These are phyloP conservation scores for Melieria crassipennis DNA, from an alignment of 2,888 invertebrate species.

Conservation along the genomic window DNA sequence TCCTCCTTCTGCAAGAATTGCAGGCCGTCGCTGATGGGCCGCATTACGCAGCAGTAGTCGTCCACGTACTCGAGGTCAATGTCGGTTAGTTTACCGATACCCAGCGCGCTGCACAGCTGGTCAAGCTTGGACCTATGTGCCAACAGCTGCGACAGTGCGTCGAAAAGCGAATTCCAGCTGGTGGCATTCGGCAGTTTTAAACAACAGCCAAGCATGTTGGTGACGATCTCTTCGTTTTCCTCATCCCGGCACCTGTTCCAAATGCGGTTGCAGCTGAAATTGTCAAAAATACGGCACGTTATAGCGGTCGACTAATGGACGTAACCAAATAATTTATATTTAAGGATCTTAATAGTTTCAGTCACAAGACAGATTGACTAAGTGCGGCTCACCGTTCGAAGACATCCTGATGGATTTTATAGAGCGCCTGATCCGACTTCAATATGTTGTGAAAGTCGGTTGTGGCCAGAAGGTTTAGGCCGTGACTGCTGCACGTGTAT, in stretches of 20 bases:
- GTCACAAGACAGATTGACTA: neutral
- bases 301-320: no score
- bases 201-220: conserved; percentile 13
- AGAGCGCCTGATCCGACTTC: conserved; percentile 10
- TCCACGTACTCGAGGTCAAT: conserved; percentile 35
- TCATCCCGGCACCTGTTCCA: conserved; percentile 7
- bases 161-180: no score
- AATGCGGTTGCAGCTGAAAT: conserved; percentile 12
- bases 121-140: conserved; percentile 31
- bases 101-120: conserved; percentile 25
- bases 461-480: conserved; percentile 7
- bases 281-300: no score
- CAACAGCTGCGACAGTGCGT: conserved; percentile 28
- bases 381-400: conserved; percentile 9
- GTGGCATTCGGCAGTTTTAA: neutral
- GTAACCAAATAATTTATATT: no score
- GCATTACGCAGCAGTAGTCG: conserved; percentile 37
- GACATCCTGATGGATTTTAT: neutral
- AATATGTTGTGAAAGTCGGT: conserved; percentile 14
- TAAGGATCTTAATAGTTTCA: neutral
- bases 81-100: conserved; percentile 7
- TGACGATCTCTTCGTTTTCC: conserved; percentile 2
- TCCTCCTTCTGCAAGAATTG: conserved; percentile 38
- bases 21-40: conserved; percentile 37
- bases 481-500: conserved; percentile 1